phyloP scores from a whole-genome alignment of 2,113 vertebrate species.

The Tetraodon nigroviridis region DNA sequence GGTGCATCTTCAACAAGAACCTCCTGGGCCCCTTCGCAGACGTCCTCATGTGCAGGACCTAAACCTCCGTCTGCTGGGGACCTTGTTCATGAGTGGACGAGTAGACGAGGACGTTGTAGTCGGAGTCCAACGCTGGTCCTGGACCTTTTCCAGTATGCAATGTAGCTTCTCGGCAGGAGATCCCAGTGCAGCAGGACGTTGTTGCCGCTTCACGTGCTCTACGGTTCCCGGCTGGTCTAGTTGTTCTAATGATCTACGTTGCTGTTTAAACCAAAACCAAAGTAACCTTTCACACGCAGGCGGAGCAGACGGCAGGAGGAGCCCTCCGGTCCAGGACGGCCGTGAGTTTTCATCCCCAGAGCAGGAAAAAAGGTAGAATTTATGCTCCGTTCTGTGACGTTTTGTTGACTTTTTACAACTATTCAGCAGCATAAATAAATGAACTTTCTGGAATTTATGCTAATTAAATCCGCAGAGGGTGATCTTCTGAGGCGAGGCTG shows the following conservation, averaged over 20 bases:
- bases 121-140: slow-evolving; percentile 57
- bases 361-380: neutral
- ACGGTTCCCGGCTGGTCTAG: slow-evolving; percentile 33
- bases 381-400: neutral
- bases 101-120: slow-evolving; percentile 52
- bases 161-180: slow-evolving; percentile 43
- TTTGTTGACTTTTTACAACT: neutral
- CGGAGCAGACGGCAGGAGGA: neutral
- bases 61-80: slow-evolving; percentile 48
- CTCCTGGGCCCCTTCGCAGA: slow-evolving; percentile 97
- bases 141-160: slow-evolving; percentile 59
- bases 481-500: slow-evolving; percentile 9
- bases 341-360: neutral
- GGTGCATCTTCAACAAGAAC: slow-evolving; percentile 95
- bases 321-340: too few relatives aligned
- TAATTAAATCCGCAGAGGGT: slow-evolving; percentile 17
- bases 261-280: slow-evolving; percentile 47
- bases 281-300: slow-evolving; percentile 28
- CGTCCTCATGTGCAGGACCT: slow-evolving; percentile 90
- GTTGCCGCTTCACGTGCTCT: slow-evolving; percentile 40
- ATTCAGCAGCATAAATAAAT: slow-evolving; percentile 14
- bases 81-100: slow-evolving; percentile 66
- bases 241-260: slow-evolving; percentile 6
- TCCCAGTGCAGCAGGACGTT: slow-evolving; percentile 34
- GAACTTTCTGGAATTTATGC: slow-evolving; percentile 20